These are phyloP conservation scores for Berghia stephanieae DNA, from an alignment of 1,140 invertebrate genomes.

Conservation along the genomic window DNA sequence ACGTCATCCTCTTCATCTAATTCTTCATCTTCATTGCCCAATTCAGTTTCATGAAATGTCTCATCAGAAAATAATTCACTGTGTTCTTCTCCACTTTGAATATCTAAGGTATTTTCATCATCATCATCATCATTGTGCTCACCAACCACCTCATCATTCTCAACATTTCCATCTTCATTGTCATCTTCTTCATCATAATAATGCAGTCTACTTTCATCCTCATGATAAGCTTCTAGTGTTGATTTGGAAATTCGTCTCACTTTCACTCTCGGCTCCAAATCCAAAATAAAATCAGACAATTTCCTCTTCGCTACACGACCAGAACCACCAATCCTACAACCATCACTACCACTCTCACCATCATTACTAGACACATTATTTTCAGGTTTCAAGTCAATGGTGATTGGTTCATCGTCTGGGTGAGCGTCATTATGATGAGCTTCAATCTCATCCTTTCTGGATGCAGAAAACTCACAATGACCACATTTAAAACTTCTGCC, in stretches of 20 bases:
- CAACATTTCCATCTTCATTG: constrained; percentile 1
- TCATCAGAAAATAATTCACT: constrained; percentile 14
- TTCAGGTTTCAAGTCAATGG: constrained; percentile 8
- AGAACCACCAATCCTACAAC: background rate
- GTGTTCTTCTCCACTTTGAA: background rate
- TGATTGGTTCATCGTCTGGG: too few species aligned
- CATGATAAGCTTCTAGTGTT: too few species aligned
- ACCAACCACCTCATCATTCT: background rate
- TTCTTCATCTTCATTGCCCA: background rate
- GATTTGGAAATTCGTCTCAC: constrained; percentile 27
- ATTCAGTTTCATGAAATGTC: constrained; percentile 12
- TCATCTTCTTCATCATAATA: background rate
- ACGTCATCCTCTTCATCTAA: constrained; percentile 14
- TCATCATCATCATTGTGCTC: constrained; percentile 5
- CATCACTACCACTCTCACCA: background rate
- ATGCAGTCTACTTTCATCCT: too few species aligned
- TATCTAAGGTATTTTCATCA: background rate
- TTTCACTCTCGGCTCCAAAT: constrained; percentile 26
- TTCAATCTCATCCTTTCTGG: too few species aligned
- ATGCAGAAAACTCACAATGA: too few species aligned
- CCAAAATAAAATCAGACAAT: too few species aligned
- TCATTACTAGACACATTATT: background rate
- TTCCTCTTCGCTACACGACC: too few species aligned
- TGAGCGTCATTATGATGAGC: too few species aligned
- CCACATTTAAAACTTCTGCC: too few species aligned